A percentile compares a stretch with the other conserved stretches of the same genome.
These are phyloP conservation scores for Drosophila saltans DNA, from an alignment of 1,140 invertebrate species.

Conservation along the genomic window DNA sequence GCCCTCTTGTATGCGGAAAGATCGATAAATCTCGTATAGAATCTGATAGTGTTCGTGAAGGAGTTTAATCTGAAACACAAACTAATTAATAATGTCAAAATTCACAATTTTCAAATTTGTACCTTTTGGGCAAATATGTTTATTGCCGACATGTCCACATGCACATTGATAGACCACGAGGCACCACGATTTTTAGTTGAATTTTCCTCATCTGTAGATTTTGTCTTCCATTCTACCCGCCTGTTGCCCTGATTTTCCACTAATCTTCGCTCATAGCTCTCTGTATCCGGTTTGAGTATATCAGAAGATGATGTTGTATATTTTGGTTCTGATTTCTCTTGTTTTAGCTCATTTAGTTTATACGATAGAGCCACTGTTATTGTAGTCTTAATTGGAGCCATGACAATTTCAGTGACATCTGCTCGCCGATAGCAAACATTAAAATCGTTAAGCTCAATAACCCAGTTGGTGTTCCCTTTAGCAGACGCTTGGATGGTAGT, in stretches of 20 bases:
- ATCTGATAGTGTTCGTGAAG: conserved; percentile 59
- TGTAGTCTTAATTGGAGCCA: conserved; percentile 85
- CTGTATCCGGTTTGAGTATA: neutral
- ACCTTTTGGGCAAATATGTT: conserved; percentile 40
- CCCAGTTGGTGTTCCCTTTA: conserved; percentile 53
- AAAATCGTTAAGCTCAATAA: conserved; percentile 59
- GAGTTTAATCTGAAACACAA: conserved; percentile 47
- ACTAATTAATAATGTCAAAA: neutral
- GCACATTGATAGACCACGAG: conserved; percentile 60
- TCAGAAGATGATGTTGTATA: neutral
- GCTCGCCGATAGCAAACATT: conserved; percentile 38
- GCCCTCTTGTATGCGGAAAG: conserved; percentile 20
- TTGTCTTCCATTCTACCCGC: conserved; percentile 29
- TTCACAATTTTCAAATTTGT: neutral
- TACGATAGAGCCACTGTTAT: conserved; percentile 83
- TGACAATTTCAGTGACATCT: conserved; percentile 27
- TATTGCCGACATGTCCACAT: conserved; percentile 65
- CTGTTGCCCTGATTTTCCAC: neutral
- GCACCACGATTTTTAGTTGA: neutral
- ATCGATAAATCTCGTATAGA: conserved; percentile 32
- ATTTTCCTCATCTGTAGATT: neutral
- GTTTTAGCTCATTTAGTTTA: conserved; percentile 24
- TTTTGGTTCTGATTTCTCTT: neutral
- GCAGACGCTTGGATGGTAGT: conserved; percentile 29
- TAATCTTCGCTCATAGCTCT: neutral